phyloP scores from a whole-genome alignment of 2,113 vertebrate genomes.

The Muscicapa adusta region DNA sequence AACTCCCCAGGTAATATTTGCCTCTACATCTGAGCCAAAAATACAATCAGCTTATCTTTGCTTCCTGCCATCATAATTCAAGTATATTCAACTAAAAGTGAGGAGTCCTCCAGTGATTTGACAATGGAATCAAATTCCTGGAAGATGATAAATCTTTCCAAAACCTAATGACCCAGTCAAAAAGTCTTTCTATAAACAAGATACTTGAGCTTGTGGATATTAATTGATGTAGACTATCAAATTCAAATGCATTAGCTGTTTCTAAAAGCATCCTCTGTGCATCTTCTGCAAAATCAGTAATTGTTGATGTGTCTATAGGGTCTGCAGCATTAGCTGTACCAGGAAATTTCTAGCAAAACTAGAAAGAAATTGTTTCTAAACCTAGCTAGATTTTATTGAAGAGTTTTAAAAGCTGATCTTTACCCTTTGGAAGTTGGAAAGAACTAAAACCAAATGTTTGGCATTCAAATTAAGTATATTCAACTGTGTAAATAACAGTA shows the following conservation, averaged over 20 bases:
- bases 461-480: background rate
- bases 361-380: background rate
- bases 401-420: background rate
- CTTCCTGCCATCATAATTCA: background rate
- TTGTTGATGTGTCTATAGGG: background rate
- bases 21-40: slow-evolving; percentile 7
- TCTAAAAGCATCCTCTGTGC: background rate
- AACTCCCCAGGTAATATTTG: background rate
- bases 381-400: background rate
- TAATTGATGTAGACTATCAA: slow-evolving; percentile 51
- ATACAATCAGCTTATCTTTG: background rate
- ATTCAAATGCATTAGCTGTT: slow-evolving; percentile 8
- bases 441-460: background rate
- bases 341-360: background rate
- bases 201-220: slow-evolving; percentile 38
- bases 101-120: slow-evolving; percentile 1
- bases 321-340: background rate
- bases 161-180: slow-evolving; percentile 40
- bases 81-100: background rate
- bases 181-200: slow-evolving; percentile 51
- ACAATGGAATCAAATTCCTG: slow-evolving; percentile 1
- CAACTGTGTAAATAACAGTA: background rate
- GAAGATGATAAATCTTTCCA: slow-evolving; percentile 36
- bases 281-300: background rate
- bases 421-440: background rate